Conservation (phyloP, 2,888 invertebrate species). For the Mystacides longicornis region DNA sequence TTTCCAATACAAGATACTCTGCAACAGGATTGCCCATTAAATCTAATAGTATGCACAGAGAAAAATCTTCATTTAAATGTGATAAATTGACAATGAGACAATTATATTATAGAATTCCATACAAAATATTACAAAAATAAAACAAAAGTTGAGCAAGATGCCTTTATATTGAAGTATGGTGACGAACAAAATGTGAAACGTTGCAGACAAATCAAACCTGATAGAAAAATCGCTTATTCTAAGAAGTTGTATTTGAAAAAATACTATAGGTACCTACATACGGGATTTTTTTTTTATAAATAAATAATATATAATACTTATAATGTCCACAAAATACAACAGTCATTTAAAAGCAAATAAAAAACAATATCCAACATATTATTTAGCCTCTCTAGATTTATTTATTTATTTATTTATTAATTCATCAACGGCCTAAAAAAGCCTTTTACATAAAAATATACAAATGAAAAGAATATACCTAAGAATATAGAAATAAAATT, state of each 20-base stretch:
- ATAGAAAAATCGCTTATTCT: not conserved
- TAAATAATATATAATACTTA: too few species aligned
- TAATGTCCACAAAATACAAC: too few species aligned
- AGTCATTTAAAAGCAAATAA: too few species aligned
- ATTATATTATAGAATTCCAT: conserved; percentile 6
- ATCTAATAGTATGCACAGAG: not conserved
- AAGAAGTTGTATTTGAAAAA: not conserved
- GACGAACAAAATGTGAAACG: not conserved
- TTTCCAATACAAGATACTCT: conserved; percentile 3
- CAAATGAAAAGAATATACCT: too few species aligned
- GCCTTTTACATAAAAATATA: too few species aligned
- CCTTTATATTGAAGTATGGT: conserved; percentile 10
- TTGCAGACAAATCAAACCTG: not conserved
- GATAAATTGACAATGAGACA: not conserved
- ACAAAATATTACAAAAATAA: not conserved
- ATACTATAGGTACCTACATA: not conserved
- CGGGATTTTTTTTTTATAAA: too few species aligned
- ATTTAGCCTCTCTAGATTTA: too few species aligned
- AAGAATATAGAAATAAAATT: too few species aligned
- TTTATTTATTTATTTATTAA: too few species aligned
- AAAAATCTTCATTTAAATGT: not conserved
- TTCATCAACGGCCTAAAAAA: too few species aligned
- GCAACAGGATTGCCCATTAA: not conserved
- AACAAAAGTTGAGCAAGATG: conserved; percentile 8
- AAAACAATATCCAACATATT: too few species aligned